These are phyloP conservation scores for Benthosema pterotum DNA, from an alignment of 2,797 vertebrate species.

Conservation along the genomic window DNA sequence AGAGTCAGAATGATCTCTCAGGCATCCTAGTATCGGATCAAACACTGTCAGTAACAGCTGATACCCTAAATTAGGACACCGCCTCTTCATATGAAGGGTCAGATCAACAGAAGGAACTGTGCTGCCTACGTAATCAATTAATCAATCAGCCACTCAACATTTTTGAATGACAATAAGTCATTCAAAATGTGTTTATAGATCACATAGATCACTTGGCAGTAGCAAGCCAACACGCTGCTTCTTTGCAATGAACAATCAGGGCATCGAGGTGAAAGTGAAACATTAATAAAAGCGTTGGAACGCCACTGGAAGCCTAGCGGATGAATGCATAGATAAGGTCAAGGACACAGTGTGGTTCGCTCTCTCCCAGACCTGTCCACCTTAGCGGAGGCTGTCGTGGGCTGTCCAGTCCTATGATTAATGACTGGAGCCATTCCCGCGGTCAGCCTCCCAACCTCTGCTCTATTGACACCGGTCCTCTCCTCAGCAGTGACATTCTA, in stretches of 20 bases:
- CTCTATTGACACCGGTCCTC: constrained; percentile 56
- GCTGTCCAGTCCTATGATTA: constrained; percentile 72
- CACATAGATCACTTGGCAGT: background rate
- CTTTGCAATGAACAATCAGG: background rate
- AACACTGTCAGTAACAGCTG: constrained; percentile 46
- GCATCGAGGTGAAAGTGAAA: background rate
- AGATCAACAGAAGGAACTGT: constrained; percentile 18
- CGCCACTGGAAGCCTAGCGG: background rate
- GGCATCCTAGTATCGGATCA: no score
- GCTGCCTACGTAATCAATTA: constrained; percentile 38
- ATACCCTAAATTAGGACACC: constrained; percentile 47
- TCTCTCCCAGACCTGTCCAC: constrained; percentile 50
- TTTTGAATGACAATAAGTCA: constrained; percentile 13
- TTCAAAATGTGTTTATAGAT: constrained; percentile 12
- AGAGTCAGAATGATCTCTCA: no score
- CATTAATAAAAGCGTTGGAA: background rate
- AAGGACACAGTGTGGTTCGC: constrained; percentile 55
- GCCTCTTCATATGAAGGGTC: constrained; percentile 22
- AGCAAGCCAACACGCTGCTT: constrained; percentile 1
- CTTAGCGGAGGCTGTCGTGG: constrained; percentile 44
- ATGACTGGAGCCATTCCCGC: constrained; percentile 61
- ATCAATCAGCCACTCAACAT: constrained; percentile 39
- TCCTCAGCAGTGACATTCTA: constrained; percentile 40
- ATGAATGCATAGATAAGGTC: constrained; percentile 43
- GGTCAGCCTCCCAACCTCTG: constrained; percentile 53